Evolutionary conservation across 2,113 vertebrate genomes (phyloP).

Genomic region (Macaca nemestrina): DNA sequence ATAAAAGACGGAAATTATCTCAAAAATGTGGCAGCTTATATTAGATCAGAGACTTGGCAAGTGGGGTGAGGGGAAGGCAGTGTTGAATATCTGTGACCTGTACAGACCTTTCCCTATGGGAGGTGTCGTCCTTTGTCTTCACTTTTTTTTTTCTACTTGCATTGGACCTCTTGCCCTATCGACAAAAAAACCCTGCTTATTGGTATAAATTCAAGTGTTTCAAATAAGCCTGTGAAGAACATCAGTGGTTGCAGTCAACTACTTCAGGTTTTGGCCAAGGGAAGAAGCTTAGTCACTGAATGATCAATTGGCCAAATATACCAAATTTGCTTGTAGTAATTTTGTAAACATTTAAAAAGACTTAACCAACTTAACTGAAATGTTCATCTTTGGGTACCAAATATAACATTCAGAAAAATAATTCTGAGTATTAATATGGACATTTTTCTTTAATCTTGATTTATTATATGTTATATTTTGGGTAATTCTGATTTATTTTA

Average conservation of each 20-base stretch:
- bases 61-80: background rate
- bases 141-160: background rate
- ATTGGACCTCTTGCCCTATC: background rate
- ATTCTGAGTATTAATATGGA: background rate
- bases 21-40: background rate
- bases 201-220: background rate
- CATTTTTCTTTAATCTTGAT: background rate
- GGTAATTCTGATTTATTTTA: background rate
- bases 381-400: background rate
- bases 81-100: background rate
- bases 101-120: background rate
- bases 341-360: conserved; percentile 16
- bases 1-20: background rate
- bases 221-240: background rate
- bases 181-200: background rate
- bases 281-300: background rate
- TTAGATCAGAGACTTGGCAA: background rate
- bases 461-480: background rate
- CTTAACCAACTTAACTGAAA: background rate
- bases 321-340: background rate
- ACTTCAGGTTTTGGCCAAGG: background rate
- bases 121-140: background rate
- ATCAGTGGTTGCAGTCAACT: background rate
- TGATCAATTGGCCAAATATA: background rate
- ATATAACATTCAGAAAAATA: background rate